These are phyloP conservation scores for Calycopis cecrops DNA, from an alignment of 1,140 invertebrate genomes.

Conservation along the genomic window DNA sequence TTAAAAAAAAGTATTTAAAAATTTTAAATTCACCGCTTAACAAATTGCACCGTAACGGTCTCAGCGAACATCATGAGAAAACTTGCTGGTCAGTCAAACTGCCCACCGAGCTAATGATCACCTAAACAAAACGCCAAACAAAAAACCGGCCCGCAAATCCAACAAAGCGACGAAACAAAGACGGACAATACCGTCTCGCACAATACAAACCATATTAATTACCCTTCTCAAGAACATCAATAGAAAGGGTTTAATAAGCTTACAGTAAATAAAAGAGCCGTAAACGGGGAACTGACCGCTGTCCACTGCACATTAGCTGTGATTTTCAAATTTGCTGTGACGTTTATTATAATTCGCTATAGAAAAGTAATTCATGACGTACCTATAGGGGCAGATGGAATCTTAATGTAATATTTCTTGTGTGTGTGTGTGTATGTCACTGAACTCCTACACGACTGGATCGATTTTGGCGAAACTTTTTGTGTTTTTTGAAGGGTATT, in stretches of 20 bases:
- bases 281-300: slow-evolving; percentile 55
- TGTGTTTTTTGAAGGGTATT: no score
- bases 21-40: no score
- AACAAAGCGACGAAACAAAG: slow-evolving; percentile 49
- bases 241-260: slow-evolving; percentile 71
- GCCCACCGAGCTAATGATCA: slow-evolving; percentile 67
- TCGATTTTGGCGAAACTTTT: no score
- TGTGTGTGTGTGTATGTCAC: no score
- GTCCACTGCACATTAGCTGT: slow-evolving; percentile 31
- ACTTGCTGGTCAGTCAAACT: slow-evolving; percentile 53
- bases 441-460: no score
- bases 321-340: slow-evolving; percentile 52
- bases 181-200: slow-evolving; percentile 62
- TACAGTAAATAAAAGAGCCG: slow-evolving; percentile 64
- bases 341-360: slow-evolving; percentile 29
- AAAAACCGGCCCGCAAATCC: slow-evolving; percentile 40
- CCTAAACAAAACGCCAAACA: slow-evolving; percentile 53
- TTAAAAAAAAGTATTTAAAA: neutral
- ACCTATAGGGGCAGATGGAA: no score
- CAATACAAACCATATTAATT: slow-evolving; percentile 67
- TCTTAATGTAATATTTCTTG: no score
- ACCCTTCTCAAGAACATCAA: slow-evolving; percentile 54
- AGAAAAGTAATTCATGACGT: no score
- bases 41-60: slow-evolving; percentile 37
- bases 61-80: slow-evolving; percentile 25